Conservation (phyloP, 2,888 invertebrate genomes). For the Piscicola geometra region DNA sequence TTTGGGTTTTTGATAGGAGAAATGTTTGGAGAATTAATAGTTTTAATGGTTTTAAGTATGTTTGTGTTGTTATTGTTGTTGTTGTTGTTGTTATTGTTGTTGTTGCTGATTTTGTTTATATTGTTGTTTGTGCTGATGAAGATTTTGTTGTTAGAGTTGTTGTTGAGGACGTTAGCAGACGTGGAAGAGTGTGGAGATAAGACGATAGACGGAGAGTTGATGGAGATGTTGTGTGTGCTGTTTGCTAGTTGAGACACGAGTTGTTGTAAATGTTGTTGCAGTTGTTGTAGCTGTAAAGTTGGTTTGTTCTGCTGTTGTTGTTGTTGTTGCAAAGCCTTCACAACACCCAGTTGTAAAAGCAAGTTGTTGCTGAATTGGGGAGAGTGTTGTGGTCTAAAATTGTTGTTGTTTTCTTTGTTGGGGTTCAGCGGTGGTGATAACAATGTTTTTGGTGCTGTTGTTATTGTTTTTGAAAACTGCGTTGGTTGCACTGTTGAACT, state of each 20-base stretch:
- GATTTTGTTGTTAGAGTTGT: not conserved
- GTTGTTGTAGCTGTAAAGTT: conserved; percentile 29
- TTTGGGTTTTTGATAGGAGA: not conserved
- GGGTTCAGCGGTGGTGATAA: not conserved
- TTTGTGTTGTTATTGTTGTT: conserved; percentile 11
- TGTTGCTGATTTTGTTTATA: conserved; percentile 6
- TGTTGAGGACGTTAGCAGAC: not conserved
- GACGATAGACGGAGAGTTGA: not conserved
- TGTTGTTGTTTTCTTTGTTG: too few species aligned
- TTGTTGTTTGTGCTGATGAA: not conserved
- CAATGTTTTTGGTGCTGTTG: not conserved
- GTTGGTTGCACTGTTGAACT: not conserved
- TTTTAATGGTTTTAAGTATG: conserved; percentile 3
- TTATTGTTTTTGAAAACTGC: not conserved
- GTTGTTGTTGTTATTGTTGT: not conserved
- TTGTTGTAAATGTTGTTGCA: conserved; percentile 35
- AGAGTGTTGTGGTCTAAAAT: not conserved
- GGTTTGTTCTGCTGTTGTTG: conserved; percentile 23
- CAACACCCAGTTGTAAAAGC: conserved; percentile 30
- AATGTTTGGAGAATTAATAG: conserved; percentile 1
- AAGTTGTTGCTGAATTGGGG: conserved; percentile 26
- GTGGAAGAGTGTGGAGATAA: not conserved
- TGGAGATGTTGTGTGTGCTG: not conserved
- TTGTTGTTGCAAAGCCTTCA: conserved; percentile 31
- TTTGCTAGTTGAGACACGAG: conserved; percentile 16